Base-by-base conservation (phyloP, 2,888 invertebrate species). In the Drosophila cognata region DNA sequence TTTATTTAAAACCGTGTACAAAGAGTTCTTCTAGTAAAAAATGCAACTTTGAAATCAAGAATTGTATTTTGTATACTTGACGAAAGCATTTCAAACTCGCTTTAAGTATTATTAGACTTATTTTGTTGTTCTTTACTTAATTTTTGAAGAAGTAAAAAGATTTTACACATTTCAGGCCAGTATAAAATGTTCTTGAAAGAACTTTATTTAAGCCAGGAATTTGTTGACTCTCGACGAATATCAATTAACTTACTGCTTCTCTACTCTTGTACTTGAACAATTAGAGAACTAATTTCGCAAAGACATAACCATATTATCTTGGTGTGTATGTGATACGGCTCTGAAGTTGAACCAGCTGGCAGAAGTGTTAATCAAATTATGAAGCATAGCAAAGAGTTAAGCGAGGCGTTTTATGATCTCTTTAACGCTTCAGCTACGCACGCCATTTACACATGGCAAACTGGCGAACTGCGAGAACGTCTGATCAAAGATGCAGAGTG, bases 401-500 rank as follows among this genome's bases (percentile, higher is more conserved):
- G 68, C 90, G 77, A 89, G 77, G 63, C 85, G 70, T 86, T 86
- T 83, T 83, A 86, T 55, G 77, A 86, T 77, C 82, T 82, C 81
- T 89, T 86, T 83, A 88, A 91, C 88, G 89, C 91, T 84, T 79
- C 84, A 90, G 88, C 81, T 91, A 88, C 91, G 91, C 91, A 91
- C 88, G 91, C 85, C 79, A 90, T 81, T 78, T 72, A 35, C 25
- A 56, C 21, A 51, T 78, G 72, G 38, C 28, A 56, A 18, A 53
- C 63, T 21, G 41, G 70, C 13, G 35, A n/a, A 38, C 43, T 46
- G 46, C 21, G 46, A 57, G 53, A 60, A 28, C 58, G 18, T 46
- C 31, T 77, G 74, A 88, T 85, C 79, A 59, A 48, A 76, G 70
- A 79, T 82, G 75, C 79, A 70, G 61, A 81, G 56, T 59, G 36